phyloP scores from a whole-genome alignment of 1,140 invertebrate species.

The Listronotus oregonensis region DNA sequence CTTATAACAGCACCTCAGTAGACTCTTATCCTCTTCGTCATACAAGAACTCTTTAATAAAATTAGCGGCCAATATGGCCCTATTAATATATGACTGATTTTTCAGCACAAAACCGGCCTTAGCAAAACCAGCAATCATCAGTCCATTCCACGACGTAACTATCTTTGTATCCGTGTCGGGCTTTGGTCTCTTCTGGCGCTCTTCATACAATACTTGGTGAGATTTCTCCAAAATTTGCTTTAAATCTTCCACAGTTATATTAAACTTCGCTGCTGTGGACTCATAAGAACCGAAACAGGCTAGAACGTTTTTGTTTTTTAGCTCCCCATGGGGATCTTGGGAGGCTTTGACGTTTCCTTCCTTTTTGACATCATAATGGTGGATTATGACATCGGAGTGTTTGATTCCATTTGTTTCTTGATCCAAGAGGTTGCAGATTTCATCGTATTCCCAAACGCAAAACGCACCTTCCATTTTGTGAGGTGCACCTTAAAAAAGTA shows the following conservation, averaged over 20 bases:
- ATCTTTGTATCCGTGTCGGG: constrained; percentile 94
- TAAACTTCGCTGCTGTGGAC: constrained; percentile 75
- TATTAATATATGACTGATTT: constrained; percentile 70
- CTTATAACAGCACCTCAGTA: constrained; percentile 85
- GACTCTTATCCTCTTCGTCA: constrained; percentile 64
- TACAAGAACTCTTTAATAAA: constrained; percentile 81
- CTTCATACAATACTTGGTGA: constrained; percentile 71
- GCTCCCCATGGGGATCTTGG: constrained; percentile 87
- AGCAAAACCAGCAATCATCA: constrained; percentile 85
- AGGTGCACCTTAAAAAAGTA: constrained; percentile 47
- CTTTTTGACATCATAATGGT: constrained; percentile 77
- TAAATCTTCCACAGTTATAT: constrained; percentile 64
- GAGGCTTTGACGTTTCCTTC: constrained; percentile 80
- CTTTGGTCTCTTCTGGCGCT: constrained; percentile 74
- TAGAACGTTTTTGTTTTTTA: constrained; percentile 85
- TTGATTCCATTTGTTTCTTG: constrained; percentile 59
- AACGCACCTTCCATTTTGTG: constrained; percentile 92
- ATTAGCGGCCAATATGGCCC: constrained; percentile 75
- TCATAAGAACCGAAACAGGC: constrained; percentile 72
- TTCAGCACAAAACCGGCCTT: constrained; percentile 75
- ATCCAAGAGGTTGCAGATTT: constrained; percentile 69
- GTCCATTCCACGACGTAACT: constrained; percentile 90
- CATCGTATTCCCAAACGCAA: constrained; percentile 86
- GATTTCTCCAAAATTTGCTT: constrained; percentile 68
- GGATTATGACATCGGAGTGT: constrained; percentile 73